Evolutionary conservation across 2,888 invertebrate genomes (phyloP).

Genomic region (Mallateleia sp.): DNA sequence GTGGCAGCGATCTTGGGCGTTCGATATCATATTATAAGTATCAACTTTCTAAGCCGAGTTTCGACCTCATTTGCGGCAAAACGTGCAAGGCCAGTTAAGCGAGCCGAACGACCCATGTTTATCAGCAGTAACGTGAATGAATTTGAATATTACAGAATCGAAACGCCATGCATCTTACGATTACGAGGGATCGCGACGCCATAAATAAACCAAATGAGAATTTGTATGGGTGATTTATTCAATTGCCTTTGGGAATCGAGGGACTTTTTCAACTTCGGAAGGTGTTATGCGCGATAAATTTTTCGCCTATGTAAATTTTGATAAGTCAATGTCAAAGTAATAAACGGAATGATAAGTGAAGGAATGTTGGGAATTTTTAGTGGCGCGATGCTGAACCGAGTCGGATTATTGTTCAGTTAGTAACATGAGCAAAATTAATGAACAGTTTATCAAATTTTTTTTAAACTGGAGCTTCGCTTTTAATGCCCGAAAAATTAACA

Average conservation of each 20-base stretch:
- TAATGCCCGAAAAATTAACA: no score
- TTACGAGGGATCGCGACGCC: conserved; percentile 44
- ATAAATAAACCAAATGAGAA: conserved; percentile 71
- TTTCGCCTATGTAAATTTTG: conserved; percentile 64
- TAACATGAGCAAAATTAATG: no score
- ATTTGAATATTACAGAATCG: conserved; percentile 62
- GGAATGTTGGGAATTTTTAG: no score
- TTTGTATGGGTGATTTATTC: conserved; percentile 70
- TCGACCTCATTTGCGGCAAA: conserved; percentile 68
- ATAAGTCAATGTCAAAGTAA: conserved; percentile 67
- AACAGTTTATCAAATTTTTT: no score
- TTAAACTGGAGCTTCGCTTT: no score
- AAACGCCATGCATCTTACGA: conserved; percentile 35
- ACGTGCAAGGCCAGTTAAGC: conserved; percentile 67
- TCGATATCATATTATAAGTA: conserved; percentile 71
- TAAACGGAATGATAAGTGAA: conserved; percentile 44
- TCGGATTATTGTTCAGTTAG: no score
- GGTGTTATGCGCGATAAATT: conserved; percentile 67
- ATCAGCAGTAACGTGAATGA: conserved; percentile 63
- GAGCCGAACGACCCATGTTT: conserved; percentile 55
- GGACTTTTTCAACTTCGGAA: conserved; percentile 43
- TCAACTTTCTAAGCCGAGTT: conserved; percentile 73
- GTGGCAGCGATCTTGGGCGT: conserved; percentile 47
- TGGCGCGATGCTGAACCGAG: no score
- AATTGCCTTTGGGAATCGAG: conserved; percentile 61